phyloP scores from a whole-genome alignment of 2,797 vertebrate genomes.

The Sebastes minor region DNA sequence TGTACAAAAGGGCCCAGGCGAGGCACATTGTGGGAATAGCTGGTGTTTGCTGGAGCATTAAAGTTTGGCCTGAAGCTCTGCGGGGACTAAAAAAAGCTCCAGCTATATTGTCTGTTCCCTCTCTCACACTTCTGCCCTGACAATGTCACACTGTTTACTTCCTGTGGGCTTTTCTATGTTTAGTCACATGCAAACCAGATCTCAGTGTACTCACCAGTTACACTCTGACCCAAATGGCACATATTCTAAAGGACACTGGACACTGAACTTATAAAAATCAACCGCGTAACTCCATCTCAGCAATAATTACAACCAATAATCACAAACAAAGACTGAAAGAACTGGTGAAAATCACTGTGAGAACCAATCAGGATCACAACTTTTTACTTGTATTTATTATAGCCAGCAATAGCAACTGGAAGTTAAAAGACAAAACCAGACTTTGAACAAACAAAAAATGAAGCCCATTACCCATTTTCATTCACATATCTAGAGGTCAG shows the following conservation, averaged over 20 bases:
- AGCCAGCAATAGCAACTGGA: not conserved
- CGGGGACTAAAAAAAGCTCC: not conserved
- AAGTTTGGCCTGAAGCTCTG: slow-evolving; percentile 23
- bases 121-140: not conserved
- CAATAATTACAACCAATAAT: not conserved
- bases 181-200: not conserved
- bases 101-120: not conserved
- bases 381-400: not conserved
- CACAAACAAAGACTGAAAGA: not conserved
- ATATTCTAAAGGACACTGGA: not conserved
- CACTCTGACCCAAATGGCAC: not conserved
- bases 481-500: too few relatives aligned
- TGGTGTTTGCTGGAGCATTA: slow-evolving; percentile 41
- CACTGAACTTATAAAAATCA: not conserved
- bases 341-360: not conserved
- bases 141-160: not conserved
- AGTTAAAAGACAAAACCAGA: not conserved
- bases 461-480: too few relatives aligned
- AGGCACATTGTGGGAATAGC: slow-evolving; percentile 50
- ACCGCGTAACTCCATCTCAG: not conserved
- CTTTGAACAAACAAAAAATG: not conserved
- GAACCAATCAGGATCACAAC: not conserved
- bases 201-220: not conserved
- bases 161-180: slow-evolving; percentile 14
- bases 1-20: not conserved